Percentiles rank a stretch among this genome's conserved stretches.
These are phyloP conservation scores for Botrylloides violaceus DNA, from an alignment of 23 tunicate genomes.

Conservation along the genomic window DNA sequence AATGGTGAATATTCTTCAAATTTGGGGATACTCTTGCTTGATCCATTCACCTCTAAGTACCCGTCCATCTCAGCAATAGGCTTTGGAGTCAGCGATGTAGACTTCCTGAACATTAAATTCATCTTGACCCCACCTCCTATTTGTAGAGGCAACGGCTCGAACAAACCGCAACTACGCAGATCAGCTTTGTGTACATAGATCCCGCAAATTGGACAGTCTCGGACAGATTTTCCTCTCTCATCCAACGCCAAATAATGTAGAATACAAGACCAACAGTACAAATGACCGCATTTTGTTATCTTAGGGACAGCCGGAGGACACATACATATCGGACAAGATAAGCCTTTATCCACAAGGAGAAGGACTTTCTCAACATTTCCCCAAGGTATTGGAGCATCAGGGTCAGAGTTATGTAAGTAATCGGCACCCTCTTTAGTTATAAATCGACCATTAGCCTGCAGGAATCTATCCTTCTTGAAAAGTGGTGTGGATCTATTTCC, in stretches of 20 bases:
- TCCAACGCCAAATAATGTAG: conserved; percentile 67
- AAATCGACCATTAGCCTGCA: conserved; percentile 80
- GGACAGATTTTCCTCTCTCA: conserved; percentile 28
- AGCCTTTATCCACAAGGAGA: conserved; percentile 19
- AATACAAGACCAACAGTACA: conserved; percentile 88
- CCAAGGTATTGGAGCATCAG: conserved; percentile 56
- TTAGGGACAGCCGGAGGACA: conserved; percentile 42
- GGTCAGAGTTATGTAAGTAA: conserved; percentile 38
- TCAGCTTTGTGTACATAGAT: conserved; percentile 49
- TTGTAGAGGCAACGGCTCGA: not conserved
- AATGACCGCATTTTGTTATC: conserved; percentile 83
- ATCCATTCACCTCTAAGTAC: not conserved
- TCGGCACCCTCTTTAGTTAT: conserved; percentile 42
- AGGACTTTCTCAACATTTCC: conserved; percentile 61
- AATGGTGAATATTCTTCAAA: conserved; percentile 17
- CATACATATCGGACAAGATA: conserved; percentile 82
- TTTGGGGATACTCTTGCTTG: not conserved
- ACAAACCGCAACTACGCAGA: conserved; percentile 36
- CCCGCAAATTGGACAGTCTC: conserved; percentile 75
- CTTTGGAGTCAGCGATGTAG: not conserved
- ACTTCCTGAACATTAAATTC: conserved; percentile 37
- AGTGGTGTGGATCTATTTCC: not conserved
- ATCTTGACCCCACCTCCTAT: conserved; percentile 41
- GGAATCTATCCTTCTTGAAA: conserved; percentile 56
- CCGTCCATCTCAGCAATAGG: not conserved